Evolutionary conservation across 2,113 vertebrate species (phyloP).

Genomic region (Notechis scutatus): DNA sequence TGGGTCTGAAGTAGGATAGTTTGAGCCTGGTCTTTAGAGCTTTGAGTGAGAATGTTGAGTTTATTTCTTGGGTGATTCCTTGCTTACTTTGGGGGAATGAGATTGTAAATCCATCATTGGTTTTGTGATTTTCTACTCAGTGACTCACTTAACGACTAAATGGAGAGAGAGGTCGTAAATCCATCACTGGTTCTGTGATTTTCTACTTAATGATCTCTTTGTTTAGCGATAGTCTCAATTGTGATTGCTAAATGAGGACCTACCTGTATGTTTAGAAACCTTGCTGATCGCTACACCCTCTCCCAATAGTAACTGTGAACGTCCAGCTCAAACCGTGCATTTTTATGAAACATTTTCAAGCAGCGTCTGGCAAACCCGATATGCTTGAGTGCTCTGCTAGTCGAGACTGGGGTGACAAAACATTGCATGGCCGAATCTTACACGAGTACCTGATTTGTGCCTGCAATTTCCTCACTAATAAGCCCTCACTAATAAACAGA

Average conservation of each 20-base stretch:
- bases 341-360: neutral
- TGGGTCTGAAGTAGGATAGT: neutral
- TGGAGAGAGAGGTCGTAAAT: too few species aligned
- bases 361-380: neutral
- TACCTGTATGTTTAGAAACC: neutral
- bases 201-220: neutral
- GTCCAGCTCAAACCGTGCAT: neutral
- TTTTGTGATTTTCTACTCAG: too few species aligned
- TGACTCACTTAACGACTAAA: neutral
- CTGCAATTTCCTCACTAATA: slow-evolving; percentile 34
- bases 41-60: neutral
- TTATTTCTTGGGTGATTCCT: neutral
- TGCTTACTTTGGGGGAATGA: neutral
- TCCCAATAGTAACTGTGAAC: neutral
- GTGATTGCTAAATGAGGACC: neutral
- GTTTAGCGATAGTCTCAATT: neutral
- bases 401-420: neutral
- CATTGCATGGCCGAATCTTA: slow-evolving; percentile 20
- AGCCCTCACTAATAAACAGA: slow-evolving; percentile 27
- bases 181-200: too few species aligned
- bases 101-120: too few species aligned
- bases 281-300: neutral
- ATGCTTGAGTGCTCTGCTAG: slow-evolving; percentile 23
- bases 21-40: neutral
- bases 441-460: slow-evolving; percentile 18